phyloP scores from a whole-genome alignment of 2,888 invertebrate genomes.

The Branchipolynoe longqiensis region DNA sequence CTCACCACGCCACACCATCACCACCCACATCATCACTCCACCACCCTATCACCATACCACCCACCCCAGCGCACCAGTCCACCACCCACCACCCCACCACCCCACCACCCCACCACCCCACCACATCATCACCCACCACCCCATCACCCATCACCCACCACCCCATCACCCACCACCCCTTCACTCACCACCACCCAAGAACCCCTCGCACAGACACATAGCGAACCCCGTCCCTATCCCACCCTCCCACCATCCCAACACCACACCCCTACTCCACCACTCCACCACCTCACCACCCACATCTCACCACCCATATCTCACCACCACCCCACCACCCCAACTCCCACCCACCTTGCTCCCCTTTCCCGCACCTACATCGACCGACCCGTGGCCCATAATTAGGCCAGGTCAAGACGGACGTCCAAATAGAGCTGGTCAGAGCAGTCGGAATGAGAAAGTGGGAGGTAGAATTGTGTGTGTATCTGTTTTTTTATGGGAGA shows the following conservation, averaged over 20 bases:
- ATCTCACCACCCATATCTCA: not conserved
- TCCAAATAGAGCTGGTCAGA: constrained; percentile 9
- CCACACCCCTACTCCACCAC: not conserved
- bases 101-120: too few species aligned
- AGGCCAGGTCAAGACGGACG: not conserved
- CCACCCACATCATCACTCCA: not conserved
- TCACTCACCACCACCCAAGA: not conserved
- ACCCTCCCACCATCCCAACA: not conserved
- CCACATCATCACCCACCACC: not conserved
- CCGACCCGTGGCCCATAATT: not conserved
- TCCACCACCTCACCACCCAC: not conserved
- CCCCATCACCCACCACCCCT: not conserved
- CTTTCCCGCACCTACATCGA: not conserved
- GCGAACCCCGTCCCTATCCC: not conserved
- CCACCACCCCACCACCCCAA: too few species aligned
- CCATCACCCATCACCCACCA: not conserved
- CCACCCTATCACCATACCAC: not conserved
- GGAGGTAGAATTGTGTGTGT: too few species aligned
- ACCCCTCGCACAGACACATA: too few species aligned
- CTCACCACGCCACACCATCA: not conserved
- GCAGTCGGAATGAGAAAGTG: too few species aligned
- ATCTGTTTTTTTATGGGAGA: not conserved
- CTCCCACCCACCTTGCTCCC: not conserved
- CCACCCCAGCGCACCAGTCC: not conserved
- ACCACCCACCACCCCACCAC: too few species aligned